phyloP scores from a whole-genome alignment of 2,797 vertebrate species.

The Acanthopagrus latus region DNA sequence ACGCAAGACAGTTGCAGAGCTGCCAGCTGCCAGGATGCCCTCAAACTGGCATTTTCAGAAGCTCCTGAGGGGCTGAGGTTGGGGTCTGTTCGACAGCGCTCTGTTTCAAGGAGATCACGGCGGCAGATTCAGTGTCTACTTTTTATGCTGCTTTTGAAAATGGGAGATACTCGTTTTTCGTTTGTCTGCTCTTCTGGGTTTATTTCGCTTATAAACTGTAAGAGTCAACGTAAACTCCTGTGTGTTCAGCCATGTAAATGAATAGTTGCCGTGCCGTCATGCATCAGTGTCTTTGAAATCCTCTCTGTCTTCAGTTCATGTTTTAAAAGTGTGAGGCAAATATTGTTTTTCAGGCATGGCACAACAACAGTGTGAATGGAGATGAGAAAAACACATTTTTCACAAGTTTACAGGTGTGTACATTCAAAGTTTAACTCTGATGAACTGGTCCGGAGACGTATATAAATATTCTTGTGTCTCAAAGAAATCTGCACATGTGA shows the following conservation, averaged over 20 bases:
- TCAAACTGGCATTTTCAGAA: constrained; percentile 54
- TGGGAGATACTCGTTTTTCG: no score
- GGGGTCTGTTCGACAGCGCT: not conserved
- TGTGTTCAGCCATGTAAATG: not conserved
- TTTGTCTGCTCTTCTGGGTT: not conserved
- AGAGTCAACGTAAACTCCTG: not conserved
- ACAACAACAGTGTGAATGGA: no score
- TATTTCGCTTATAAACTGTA: no score
- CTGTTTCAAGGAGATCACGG: not conserved
- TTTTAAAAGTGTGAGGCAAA: not conserved
- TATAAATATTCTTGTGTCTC: constrained; percentile 9
- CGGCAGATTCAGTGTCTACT: not conserved
- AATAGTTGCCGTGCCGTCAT: not conserved
- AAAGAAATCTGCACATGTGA: constrained; percentile 9
- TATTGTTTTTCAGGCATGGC: no score
- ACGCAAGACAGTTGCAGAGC: constrained; percentile 54
- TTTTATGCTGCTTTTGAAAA: not conserved
- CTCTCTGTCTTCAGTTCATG: no score
- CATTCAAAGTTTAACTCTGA: not conserved
- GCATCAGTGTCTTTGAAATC: not conserved
- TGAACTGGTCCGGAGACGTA: not conserved
- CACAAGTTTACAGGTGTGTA: not conserved
- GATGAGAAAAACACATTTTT: not conserved
- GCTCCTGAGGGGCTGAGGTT: constrained; percentile 12
- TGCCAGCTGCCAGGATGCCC: constrained; percentile 64